Evolutionary conservation across 2,113 vertebrate species (phyloP), one percentile per base, ranked within the genome.

Genomic region (Leptosomus discolor): DNA sequence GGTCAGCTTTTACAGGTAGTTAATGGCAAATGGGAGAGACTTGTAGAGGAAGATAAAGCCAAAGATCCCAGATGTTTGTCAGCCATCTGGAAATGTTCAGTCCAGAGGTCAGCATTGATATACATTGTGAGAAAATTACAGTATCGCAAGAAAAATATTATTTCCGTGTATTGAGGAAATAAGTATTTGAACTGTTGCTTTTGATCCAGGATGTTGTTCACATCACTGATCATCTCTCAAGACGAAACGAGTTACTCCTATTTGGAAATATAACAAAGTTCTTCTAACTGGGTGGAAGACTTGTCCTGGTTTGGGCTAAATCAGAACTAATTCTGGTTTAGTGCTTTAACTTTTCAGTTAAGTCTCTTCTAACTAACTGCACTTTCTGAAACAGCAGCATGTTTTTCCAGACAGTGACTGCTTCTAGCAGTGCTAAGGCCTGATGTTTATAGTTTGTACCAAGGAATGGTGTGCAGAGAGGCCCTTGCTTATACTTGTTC

Each of bases 181-280:
- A 1, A 58, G 7, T 43, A 34, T 61, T 64, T 65, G 20, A 87
- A 43, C 32, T n/a, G 8, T 50, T 67, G 20, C 3, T 75, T 88
- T 82, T 53, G 56, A 70, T n/a, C 7, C 32, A 88, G 58, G 64
- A 64, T n/a, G 22, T 34, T 87, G 19, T 48, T 89, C 41, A 41
- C 21, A 34, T 41, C 60, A 77, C 3, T 67, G 64, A 46, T 87
- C 15, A 50, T 32, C 6, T 73, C 50, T 46, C 5, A 7, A 61
- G 36, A 56, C 1, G 1, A 54, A 6, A n/a, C 1, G 1, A 45
- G 36, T 50, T 63, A 26, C 20, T 18, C 45, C 2, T 24, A 48
- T 81, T 53, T 87, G 39, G 27, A 64, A 80, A 53, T 37, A 11
- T 21, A 70, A 39, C 7, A 88, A 61, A 4, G 16, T 43, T 65